phyloP scores from a whole-genome alignment of 2,797 vertebrate genomes.

The Antennarius maculatus region DNA sequence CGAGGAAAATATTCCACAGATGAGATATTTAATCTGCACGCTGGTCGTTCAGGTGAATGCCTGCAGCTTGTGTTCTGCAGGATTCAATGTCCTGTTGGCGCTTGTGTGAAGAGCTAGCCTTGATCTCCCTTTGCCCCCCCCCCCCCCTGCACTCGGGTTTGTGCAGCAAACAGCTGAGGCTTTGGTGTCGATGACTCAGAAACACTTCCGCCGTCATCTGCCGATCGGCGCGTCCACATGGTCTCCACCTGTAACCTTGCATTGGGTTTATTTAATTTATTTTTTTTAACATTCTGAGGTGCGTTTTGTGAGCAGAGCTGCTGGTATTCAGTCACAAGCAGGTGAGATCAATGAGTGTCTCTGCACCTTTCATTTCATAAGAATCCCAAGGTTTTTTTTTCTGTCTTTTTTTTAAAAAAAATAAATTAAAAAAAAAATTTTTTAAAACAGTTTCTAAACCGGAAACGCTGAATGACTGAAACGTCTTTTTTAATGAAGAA shows the following conservation, averaged over 20 bases:
- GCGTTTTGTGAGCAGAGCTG: conserved; percentile 8
- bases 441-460: background rate
- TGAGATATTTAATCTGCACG: conserved; percentile 8
- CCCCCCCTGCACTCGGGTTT: conserved; percentile 1
- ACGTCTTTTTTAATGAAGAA: background rate
- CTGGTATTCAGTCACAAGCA: background rate
- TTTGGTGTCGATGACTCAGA: conserved; percentile 20
- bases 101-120: conserved; percentile 5
- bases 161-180: conserved; percentile 25
- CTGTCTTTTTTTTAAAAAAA: background rate
- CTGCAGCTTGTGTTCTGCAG: background rate
- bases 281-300: background rate
- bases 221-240: conserved; percentile 5
- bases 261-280: conserved; percentile 2
- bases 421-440: no score
- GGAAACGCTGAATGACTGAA: conserved; percentile 9
- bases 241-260: conserved; percentile 9
- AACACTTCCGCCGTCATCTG: conserved; percentile 18
- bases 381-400: conserved; percentile 13
- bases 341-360: conserved; percentile 22
- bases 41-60: conserved; percentile 7
- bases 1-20: conserved; percentile 20
- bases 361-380: conserved; percentile 12
- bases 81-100: conserved; percentile 8
- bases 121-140: conserved; percentile 32